Conservation (phyloP, 2,797 vertebrate genomes). For the Thamnophis elegans region DNA sequence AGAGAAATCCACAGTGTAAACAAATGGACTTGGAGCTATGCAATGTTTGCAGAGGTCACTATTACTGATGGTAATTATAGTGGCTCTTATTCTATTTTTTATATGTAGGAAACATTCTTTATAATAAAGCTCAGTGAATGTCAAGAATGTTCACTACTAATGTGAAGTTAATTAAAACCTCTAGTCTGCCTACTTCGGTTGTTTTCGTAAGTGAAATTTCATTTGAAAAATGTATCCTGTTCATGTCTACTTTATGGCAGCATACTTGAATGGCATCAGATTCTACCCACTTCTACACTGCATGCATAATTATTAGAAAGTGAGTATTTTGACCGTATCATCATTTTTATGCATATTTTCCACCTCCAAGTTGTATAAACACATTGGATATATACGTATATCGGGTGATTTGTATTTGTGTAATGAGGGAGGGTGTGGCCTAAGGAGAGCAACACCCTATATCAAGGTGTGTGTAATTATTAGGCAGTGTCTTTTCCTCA, state of each 20-base stretch:
- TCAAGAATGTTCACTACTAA: conserved; percentile 29
- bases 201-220: conserved; percentile 45
- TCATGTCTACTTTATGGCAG: conserved; percentile 41
- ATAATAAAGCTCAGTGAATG: conserved; percentile 49
- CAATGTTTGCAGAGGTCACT: conserved; percentile 42
- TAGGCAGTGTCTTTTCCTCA: no score
- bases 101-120: conserved; percentile 29
- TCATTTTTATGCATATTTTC: no score
- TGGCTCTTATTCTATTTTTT: conserved; percentile 44
- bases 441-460: no score
- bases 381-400: no score
- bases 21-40: conserved; percentile 59
- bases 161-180: conserved; percentile 48
- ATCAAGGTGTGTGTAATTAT: no score
- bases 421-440: no score
- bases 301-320: no score
- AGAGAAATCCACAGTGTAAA: conserved; percentile 64
- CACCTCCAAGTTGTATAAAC: no score
- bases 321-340: no score
- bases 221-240: conserved; percentile 43
- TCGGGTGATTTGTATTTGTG: no score
- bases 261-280: conserved; percentile 36
- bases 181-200: conserved; percentile 24
- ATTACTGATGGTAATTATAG: conserved; percentile 12
- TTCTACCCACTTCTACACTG: conserved; percentile 32